A percentile compares a stretch with the other conserved stretches of the same genome.
Evolutionary conservation across 2,113 vertebrate species (phyloP).

Genomic region (Otolemur garnettii): DNA sequence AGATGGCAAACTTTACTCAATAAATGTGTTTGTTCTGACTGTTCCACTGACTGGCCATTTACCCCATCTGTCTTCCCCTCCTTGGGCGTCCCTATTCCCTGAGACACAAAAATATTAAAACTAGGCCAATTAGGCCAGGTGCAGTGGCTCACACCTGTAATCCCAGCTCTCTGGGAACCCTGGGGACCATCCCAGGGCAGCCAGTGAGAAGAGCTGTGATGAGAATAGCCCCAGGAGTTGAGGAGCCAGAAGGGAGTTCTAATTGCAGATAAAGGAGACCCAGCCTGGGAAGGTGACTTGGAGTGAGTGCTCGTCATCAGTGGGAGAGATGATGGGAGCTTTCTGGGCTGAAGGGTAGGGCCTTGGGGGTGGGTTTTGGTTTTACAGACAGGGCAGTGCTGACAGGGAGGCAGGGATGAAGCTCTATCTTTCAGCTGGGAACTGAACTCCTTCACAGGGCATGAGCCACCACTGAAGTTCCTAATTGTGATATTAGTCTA

Average conservation of each 20-base stretch:
- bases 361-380: background rate
- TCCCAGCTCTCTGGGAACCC: too few species aligned
- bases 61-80: background rate
- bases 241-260: background rate
- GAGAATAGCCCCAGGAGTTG: background rate
- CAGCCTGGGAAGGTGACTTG: background rate
- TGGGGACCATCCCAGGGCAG: accelerated
- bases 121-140: background rate
- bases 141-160: too few species aligned
- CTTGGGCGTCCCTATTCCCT: background rate
- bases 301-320: background rate
- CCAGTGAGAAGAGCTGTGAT: too few species aligned
- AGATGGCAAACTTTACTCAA: too few species aligned
- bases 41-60: background rate
- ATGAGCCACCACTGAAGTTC: background rate
- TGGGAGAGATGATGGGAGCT: background rate
- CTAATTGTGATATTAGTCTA: background rate
- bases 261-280: background rate
- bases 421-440: too few species aligned
- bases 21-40: background rate
- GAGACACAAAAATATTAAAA: background rate
- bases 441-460: too few species aligned
- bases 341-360: background rate
- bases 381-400: background rate
- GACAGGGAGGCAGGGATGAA: background rate